phyloP scores from a whole-genome alignment of 1,140 invertebrate species.

The Spodoptera litura region DNA sequence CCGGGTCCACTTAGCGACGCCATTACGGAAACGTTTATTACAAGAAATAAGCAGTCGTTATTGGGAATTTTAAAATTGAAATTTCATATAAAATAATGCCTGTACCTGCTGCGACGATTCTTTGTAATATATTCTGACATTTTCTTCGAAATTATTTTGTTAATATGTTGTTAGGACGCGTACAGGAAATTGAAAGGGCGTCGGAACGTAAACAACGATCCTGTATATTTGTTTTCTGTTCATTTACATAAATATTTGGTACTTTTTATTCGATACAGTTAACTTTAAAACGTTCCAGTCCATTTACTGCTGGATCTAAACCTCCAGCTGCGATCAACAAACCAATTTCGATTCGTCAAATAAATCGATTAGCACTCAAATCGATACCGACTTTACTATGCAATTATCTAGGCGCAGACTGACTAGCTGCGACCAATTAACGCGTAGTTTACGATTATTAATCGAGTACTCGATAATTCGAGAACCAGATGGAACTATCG shows the following conservation, averaged over 20 bases:
- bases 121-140: slow-evolving; percentile 29
- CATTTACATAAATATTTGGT: slow-evolving; percentile 15
- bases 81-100: neutral
- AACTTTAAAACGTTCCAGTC: neutral
- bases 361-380: slow-evolving; percentile 26
- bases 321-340: too few species aligned
- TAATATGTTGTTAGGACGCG: slow-evolving; percentile 16
- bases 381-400: neutral
- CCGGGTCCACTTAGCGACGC: slow-evolving; percentile 6
- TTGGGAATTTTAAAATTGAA: slow-evolving; percentile 31
- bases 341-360: neutral
- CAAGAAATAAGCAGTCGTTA: slow-evolving; percentile 15
- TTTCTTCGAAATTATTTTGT: slow-evolving; percentile 29
- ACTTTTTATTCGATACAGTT: slow-evolving; percentile 5
- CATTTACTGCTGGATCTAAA: neutral
- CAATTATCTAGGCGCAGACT: slow-evolving; percentile 25
- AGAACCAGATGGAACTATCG: slow-evolving; percentile 60
- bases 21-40: slow-evolving; percentile 25
- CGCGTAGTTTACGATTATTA: slow-evolving; percentile 60
- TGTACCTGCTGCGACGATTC: neutral
- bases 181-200: slow-evolving; percentile 11
- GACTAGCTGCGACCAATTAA: slow-evolving; percentile 49
- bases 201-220: slow-evolving; percentile 1
- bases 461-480: slow-evolving; percentile 67
- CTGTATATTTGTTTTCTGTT: slow-evolving; percentile 18